Evolutionary conservation across 2,113 vertebrate genomes (phyloP).

Genomic region (Trinectes maculatus): DNA sequence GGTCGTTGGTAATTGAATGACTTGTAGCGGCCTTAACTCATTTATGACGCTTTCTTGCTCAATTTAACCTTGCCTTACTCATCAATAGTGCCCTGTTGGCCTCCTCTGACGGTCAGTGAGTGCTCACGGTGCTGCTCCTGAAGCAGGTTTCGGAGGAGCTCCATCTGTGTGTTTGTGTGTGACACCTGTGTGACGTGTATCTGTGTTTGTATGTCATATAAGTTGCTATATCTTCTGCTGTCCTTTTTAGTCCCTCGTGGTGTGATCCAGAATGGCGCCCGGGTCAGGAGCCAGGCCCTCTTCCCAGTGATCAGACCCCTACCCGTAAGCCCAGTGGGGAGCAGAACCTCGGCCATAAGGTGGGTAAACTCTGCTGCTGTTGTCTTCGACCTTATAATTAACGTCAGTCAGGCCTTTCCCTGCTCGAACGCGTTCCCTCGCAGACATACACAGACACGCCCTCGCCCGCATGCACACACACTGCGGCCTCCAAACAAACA

Average conservation of each 20-base stretch:
- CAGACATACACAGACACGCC: slow-evolving; percentile 23
- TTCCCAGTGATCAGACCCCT: slow-evolving; percentile 94
- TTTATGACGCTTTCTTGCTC: slow-evolving; percentile 79
- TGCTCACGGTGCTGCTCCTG: slow-evolving; percentile 51
- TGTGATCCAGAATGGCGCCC: slow-evolving; percentile 96
- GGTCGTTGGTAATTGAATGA: slow-evolving; percentile 79
- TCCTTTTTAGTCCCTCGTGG: slow-evolving; percentile 88
- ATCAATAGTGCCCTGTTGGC: slow-evolving; percentile 75
- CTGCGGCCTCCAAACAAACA: slow-evolving; percentile 15
- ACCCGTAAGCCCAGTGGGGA: slow-evolving; percentile 92
- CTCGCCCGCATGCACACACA: not conserved
- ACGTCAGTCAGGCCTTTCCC: not conserved
- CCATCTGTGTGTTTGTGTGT: slow-evolving; percentile 4
- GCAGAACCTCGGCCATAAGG: slow-evolving; percentile 92
- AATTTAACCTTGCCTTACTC: slow-evolving; percentile 74
- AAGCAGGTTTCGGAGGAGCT: slow-evolving; percentile 18
- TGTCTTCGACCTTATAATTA: slow-evolving; percentile 7
- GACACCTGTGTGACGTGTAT: not conserved
- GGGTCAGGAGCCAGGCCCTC: slow-evolving; percentile 94
- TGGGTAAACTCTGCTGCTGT: slow-evolving; percentile 72
- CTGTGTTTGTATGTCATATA: not conserved
- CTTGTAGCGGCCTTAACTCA: slow-evolving; percentile 74
- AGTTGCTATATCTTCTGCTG: slow-evolving; percentile 29
- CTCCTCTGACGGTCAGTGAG: slow-evolving; percentile 48
- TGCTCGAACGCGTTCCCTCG: slow-evolving; percentile 14